A percentile compares a stretch with the other conserved stretches of the same genome.
phyloP scores from a whole-genome alignment of 2,888 invertebrate genomes.

The Mamestra brassicae region DNA sequence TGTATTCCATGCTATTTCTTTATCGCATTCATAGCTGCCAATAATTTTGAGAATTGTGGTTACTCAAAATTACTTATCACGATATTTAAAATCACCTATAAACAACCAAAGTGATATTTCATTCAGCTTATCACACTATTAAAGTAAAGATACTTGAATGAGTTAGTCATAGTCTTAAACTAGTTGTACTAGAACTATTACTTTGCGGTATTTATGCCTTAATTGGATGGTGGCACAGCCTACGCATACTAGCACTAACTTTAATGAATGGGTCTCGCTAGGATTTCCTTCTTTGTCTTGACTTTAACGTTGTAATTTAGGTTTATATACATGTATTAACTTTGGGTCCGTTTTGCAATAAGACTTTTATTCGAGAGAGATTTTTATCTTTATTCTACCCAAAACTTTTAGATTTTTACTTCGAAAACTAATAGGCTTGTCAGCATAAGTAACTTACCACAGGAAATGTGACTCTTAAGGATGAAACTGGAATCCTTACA shows the following conservation, averaged over 20 bases:
- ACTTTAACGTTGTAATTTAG: conserved; percentile 48
- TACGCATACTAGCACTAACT: conserved; percentile 50
- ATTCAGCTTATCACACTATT: conserved; percentile 23
- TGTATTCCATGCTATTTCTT: too few relatives aligned
- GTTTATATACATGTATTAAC: conserved; percentile 7
- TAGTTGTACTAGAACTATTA: conserved; percentile 42
- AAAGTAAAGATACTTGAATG: conserved; percentile 41
- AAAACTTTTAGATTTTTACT: too few relatives aligned
- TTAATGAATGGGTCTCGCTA: conserved; percentile 52
- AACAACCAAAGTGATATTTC: neutral
- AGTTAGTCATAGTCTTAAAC: conserved; percentile 27
- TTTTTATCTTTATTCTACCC: too few relatives aligned
- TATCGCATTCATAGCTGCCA: neutral
- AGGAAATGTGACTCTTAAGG: too few relatives aligned
- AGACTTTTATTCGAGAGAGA: too few relatives aligned
- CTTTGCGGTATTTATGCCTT: conserved; percentile 52
- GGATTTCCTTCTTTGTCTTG: conserved; percentile 44
- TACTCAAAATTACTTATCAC: neutral
- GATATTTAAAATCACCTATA: neutral
- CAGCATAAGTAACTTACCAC: too few relatives aligned
- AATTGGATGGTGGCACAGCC: conserved; percentile 55
- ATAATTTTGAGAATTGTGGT: neutral
- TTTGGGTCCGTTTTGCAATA: too few relatives aligned
- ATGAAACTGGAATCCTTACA: too few relatives aligned
- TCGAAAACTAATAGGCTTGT: too few relatives aligned